A percentile compares a stretch with the other conserved stretches of the same genome.
Conservation (phyloP, 2,888 invertebrate genomes). For the Agrotis ipsilon region DNA sequence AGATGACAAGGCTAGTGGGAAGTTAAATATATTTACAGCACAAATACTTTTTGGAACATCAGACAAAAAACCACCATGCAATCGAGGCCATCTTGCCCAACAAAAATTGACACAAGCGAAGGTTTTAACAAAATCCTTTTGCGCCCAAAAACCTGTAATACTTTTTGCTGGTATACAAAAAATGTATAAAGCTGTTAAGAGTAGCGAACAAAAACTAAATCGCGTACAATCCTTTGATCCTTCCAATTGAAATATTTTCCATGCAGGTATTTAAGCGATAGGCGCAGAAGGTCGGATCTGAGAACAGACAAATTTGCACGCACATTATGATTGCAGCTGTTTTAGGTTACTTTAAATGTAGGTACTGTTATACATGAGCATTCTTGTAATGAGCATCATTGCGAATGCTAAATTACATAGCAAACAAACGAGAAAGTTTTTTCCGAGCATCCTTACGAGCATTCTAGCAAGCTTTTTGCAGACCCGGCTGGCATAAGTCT, state of each 20-base stretch:
- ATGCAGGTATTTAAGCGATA: conserved; percentile 39
- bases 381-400: too few relatives aligned
- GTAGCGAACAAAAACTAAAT: conserved; percentile 67
- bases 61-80: neutral
- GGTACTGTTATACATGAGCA: too few relatives aligned
- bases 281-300: neutral
- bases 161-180: conserved; percentile 12
- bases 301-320: neutral
- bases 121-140: conserved; percentile 40
- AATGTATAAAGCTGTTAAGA: conserved; percentile 46
- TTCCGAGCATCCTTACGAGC: too few relatives aligned
- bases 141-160: conserved; percentile 20
- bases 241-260: conserved; percentile 72
- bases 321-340: neutral
- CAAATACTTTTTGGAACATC: too few relatives aligned
- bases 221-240: conserved; percentile 67
- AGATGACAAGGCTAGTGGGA: too few relatives aligned
- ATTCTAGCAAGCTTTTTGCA: too few relatives aligned
- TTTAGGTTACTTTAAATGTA: too few relatives aligned
- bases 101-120: neutral
- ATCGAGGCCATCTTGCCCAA: neutral
- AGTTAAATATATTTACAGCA: too few relatives aligned
- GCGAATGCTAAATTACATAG: too few relatives aligned
- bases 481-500: too few relatives aligned
- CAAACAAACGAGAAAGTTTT: too few relatives aligned